phyloP scores from a whole-genome alignment of 2,888 invertebrate species.

The Linyphia triangularis region DNA sequence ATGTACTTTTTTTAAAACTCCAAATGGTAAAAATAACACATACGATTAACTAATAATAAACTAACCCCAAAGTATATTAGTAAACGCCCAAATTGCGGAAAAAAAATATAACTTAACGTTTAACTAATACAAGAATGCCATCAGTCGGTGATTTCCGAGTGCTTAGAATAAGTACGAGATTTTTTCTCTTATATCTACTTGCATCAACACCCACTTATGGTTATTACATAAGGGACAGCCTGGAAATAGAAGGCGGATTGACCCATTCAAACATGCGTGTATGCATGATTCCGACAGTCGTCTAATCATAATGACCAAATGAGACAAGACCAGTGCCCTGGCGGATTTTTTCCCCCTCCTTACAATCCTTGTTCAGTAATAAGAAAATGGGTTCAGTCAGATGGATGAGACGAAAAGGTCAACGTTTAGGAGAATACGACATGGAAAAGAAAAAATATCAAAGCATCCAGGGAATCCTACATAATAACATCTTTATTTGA shows the following conservation, averaged over 20 bases:
- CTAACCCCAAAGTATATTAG: too few species aligned
- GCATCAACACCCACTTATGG: constrained; percentile 5
- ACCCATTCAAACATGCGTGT: neutral
- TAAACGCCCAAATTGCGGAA: too few species aligned
- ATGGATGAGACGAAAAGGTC: neutral
- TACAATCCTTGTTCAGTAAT: constrained; percentile 3
- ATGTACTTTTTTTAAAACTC: too few species aligned
- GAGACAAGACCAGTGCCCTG: neutral
- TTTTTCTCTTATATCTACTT: neutral
- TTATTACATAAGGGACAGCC: constrained; percentile 10
- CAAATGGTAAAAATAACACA: too few species aligned
- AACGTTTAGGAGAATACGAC: too few species aligned
- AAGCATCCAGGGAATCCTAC: too few species aligned
- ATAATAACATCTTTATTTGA: too few species aligned
- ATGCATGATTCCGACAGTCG: constrained; percentile 13
- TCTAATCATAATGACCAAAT: neutral
- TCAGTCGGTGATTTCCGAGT: too few species aligned
- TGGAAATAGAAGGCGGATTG: constrained; percentile 8
- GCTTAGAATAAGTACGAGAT: neutral
- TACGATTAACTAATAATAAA: too few species aligned
- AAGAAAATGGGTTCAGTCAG: neutral
- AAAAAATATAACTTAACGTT: too few species aligned
- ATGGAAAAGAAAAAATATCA: too few species aligned
- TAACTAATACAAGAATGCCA: too few species aligned
- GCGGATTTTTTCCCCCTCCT: neutral